Percentiles rank a stretch among this genome's conserved stretches.
These are phyloP conservation scores for Scopus umbretta DNA, from an alignment of 2,113 vertebrate genomes.

Conservation along the genomic window DNA sequence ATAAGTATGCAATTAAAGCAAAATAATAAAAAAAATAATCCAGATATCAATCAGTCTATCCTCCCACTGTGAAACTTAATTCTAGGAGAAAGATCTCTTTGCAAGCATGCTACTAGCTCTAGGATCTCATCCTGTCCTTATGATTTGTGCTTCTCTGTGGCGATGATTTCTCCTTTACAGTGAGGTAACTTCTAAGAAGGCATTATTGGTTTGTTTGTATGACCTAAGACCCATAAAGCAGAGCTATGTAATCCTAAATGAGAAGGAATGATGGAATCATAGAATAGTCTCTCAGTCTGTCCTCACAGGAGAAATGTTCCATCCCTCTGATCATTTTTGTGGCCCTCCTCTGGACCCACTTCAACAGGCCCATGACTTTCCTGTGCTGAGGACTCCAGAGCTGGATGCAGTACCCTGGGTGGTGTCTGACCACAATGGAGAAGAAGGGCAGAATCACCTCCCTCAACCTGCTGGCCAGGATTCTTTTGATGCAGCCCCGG, in stretches of 20 bases:
- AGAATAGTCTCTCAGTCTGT: neutral
- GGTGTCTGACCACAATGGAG: rapidly evolving
- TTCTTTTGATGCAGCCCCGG: neutral
- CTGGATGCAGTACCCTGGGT: too few species aligned
- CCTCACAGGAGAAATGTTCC: neutral
- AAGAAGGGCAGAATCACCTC: neutral
- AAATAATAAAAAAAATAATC: neutral
- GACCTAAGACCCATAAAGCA: neutral
- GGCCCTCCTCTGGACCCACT: rapidly evolving
- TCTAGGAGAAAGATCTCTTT: neutral
- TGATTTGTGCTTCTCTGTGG: neutral
- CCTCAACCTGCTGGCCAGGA: neutral
- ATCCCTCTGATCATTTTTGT: too few species aligned
- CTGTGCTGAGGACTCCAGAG: neutral
- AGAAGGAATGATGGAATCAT: neutral
- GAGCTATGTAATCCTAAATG: neutral
- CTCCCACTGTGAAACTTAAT: neutral
- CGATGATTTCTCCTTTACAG: neutral
- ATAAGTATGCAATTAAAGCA: neutral
- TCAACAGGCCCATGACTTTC: neutral
- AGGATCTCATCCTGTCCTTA: neutral
- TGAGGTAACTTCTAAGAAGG: neutral
- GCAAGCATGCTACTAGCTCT: neutral
- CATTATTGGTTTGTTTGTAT: neutral
- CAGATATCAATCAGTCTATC: neutral